Evolutionary conservation across 2,797 vertebrate genomes (phyloP), one percentile per base, ranked within the genome.

Genomic region (Hyperoplus lanceolatus): DNA sequence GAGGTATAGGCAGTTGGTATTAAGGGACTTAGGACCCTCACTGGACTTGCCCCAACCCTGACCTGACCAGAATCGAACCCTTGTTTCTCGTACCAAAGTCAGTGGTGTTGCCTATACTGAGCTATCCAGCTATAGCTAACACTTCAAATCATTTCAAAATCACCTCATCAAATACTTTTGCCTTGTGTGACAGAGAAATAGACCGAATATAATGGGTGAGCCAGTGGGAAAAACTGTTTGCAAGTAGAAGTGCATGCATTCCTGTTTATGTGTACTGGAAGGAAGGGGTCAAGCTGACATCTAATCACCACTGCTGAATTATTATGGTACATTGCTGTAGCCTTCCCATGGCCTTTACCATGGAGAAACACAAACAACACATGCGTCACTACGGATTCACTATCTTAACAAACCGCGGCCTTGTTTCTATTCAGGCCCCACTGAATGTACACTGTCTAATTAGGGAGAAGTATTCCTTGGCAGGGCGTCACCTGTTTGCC

Each of bases 361-460:
- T 51, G 56, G 76, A 70, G 67, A 82, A 65, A 57, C 13, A 66
- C 38, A 81, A 82, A 77, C 76, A 66, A 83, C 69, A 83, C 69
- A 73, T 55, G 66, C 5, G 12, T 88, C 83, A 74, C 79, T 57
- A 58, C 68, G 77, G 59, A 75, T 74, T 84, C 83, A 82, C 80
- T 84, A 77, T 77, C 77, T 56, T 36, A 80, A 88, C 86, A 85
- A 64, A 84, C 75, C 72, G n/a, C 41, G 2, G 73, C 81, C 71
- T 85, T 84, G 86, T 92, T 90, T 66, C 67, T 80, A 79, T 88
- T 87, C 79, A 84, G 79, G 60, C 59, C 61, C 53, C 42, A 18
- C 61, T 90, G 85, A 91, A 89, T 83, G 78, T 72, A 59, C 74
- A 74, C 79, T 77, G 84, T 92, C 90, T 93, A 89, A 91, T 93